phyloP scores from a whole-genome alignment of 2,113 vertebrate species.

The Pantherophis guttatus region DNA sequence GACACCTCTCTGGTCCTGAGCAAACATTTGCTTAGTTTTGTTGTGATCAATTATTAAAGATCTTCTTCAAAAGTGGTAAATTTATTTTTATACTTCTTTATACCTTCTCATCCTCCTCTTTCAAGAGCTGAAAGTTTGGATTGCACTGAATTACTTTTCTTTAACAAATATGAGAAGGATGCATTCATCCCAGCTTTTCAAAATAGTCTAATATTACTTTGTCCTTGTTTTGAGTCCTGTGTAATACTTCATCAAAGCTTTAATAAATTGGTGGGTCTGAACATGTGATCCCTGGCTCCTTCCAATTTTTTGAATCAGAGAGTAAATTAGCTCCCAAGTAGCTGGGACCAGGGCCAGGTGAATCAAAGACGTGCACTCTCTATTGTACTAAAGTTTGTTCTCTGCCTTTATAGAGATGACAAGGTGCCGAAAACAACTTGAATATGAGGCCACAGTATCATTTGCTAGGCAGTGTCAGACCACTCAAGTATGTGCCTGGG shows the following conservation, averaged over 20 bases:
- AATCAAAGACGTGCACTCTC: neutral
- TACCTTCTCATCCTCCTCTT: neutral
- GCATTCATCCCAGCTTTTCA: neutral
- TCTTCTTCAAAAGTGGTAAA: neutral
- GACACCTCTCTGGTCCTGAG: neutral
- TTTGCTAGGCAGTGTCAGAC: neutral
- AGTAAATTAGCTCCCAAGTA: neutral
- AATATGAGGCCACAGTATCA: neutral
- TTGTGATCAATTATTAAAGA: neutral
- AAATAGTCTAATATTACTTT: neutral
- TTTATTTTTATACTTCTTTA: neutral
- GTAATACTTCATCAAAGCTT: neutral
- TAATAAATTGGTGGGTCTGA: neutral
- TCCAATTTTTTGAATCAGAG: neutral
- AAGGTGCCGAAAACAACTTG: neutral
- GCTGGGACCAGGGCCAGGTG: neutral
- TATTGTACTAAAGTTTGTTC: neutral
- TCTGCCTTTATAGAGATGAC: neutral
- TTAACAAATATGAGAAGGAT: neutral
- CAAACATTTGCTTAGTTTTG: neutral
- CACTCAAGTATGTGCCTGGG: neutral
- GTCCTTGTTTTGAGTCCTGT: neutral
- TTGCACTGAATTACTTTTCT: neutral
- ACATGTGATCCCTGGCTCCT: neutral
- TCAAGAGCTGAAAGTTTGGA: neutral